These are phyloP conservation scores for Orientallactaga bullata DNA, from an alignment of 2,113 vertebrate species.

Conservation along the genomic window DNA sequence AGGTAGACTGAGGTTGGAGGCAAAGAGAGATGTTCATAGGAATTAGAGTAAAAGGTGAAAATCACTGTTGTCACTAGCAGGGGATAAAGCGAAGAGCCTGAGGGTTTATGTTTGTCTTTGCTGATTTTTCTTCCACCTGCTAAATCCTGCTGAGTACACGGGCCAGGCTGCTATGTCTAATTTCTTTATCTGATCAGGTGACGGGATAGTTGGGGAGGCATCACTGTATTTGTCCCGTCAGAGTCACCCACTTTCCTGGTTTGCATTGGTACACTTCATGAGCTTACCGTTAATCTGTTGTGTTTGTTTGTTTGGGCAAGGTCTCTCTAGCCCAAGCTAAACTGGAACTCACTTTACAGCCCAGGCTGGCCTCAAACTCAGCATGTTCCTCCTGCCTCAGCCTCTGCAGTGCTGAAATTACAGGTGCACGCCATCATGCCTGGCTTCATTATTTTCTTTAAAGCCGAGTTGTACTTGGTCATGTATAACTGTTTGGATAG, in stretches of 20 bases:
- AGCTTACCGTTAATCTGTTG: not conserved
- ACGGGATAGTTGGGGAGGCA: not conserved
- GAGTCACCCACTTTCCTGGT: not conserved
- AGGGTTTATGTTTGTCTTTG: not conserved
- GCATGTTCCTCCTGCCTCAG: no score
- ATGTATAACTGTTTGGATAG: not conserved
- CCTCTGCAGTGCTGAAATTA: no score
- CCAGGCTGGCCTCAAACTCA: no score
- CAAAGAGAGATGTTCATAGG: not conserved
- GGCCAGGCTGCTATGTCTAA: not conserved
- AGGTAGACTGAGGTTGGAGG: not conserved
- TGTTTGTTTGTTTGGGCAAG: no score
- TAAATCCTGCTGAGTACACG: not conserved
- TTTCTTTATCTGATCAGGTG: conserved; percentile 27
- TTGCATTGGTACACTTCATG: conserved; percentile 15
- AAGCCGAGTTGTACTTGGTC: conserved; percentile 33
- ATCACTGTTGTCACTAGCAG: not conserved
- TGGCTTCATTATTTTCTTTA: not conserved
- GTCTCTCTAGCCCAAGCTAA: no score
- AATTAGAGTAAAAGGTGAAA: not conserved
- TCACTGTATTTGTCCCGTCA: not conserved
- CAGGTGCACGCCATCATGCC: no score
- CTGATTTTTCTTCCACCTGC: not conserved
- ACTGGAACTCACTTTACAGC: no score
- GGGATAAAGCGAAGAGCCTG: not conserved